Conservation (phyloP, 2,113 vertebrate genomes). For the Camelus dromedarius region DNA sequence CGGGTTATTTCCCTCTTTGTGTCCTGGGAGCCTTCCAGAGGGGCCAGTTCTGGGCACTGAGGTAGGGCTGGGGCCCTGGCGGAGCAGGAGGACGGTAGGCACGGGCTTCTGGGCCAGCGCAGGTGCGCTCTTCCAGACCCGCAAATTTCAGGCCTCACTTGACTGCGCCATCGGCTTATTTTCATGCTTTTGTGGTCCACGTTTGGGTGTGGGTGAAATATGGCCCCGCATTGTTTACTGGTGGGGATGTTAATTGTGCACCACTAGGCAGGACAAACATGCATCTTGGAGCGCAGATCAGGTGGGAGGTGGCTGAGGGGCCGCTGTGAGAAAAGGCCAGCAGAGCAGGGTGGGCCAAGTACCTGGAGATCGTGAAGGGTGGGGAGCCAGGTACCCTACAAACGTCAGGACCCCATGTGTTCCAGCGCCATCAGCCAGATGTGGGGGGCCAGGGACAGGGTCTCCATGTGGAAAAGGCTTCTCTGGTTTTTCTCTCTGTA, state of each 20-base stretch:
- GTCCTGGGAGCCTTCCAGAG: neutral
- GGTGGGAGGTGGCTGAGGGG: rapidly evolving
- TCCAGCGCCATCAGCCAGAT: neutral
- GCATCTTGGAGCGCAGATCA: neutral
- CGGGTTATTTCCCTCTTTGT: neutral
- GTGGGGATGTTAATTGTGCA: neutral
- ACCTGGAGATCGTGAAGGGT: neutral
- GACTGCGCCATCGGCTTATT: conserved; percentile 48
- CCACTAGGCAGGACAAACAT: neutral
- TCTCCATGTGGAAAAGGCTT: neutral
- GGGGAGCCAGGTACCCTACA: neutral
- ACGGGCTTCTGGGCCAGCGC: neutral
- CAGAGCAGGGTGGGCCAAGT: neutral
- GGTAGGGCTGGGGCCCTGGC: neutral
- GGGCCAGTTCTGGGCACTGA: neutral
- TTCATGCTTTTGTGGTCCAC: conserved; percentile 57
- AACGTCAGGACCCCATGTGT: neutral
- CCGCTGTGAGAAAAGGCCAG: neutral
- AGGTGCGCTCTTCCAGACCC: neutral
- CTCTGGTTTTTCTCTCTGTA: neutral
- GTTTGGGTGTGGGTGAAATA: neutral
- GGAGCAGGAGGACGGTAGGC: neutral
- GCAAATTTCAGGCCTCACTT: neutral
- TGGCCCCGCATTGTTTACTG: neutral
- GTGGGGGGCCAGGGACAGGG: too few species aligned